Conservation (phyloP, 1,140 invertebrate species). For the silkworm (Bombyx mori) region DNA sequence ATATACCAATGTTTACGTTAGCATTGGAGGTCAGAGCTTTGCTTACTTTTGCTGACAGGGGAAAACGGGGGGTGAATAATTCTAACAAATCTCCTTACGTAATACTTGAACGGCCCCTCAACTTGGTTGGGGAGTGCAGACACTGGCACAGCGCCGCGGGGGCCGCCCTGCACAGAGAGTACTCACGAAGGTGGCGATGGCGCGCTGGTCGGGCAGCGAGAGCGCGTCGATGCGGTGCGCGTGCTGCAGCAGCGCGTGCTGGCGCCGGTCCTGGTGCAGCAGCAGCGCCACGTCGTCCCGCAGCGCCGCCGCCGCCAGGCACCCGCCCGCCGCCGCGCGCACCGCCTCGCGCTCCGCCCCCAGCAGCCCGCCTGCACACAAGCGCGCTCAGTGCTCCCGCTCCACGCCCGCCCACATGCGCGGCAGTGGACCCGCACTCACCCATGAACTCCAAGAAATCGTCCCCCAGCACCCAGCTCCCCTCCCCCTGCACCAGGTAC, state of each 20-base stretch:
- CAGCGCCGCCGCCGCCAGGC: conserved; percentile 81
- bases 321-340: conserved; percentile 77
- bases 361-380: conserved; percentile 75
- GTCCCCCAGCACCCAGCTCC: conserved; percentile 92
- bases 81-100: too few relatives aligned
- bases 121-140: too few relatives aligned
- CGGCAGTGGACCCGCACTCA: conserved; percentile 53
- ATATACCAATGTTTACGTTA: too few relatives aligned
- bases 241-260: conserved; percentile 92
- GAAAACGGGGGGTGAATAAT: too few relatives aligned
- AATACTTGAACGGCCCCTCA: too few relatives aligned
- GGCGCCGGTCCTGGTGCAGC: conserved; percentile 89
- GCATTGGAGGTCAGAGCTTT: too few relatives aligned
- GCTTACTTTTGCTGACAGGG: too few relatives aligned
- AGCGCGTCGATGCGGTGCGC: conserved; percentile 86
- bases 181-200: conserved; percentile 86
- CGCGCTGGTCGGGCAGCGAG: conserved; percentile 82
- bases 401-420: conserved; percentile 73
- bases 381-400: conserved; percentile 17
- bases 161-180: not conserved
- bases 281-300: conserved; percentile 93
- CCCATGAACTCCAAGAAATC: conserved; percentile 88
- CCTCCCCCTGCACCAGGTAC: conserved; percentile 89
- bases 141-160: too few relatives aligned
- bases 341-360: conserved; percentile 69